These are phyloP conservation scores for Alviniconcha marisindica DNA, from an alignment of 1,140 invertebrate genomes.

Conservation along the genomic window DNA sequence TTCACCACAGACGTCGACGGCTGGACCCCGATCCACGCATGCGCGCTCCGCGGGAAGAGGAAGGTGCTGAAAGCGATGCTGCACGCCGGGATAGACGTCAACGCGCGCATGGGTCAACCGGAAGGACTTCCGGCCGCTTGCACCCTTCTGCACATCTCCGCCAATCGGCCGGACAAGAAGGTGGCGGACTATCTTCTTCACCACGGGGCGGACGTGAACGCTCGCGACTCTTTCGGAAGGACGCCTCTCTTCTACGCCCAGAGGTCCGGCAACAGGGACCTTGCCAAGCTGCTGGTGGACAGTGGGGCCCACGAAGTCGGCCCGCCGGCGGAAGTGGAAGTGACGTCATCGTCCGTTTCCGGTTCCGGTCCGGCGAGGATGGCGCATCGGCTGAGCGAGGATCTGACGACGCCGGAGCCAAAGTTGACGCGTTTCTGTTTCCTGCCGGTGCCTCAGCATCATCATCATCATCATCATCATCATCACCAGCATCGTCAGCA, in stretches of 20 bases:
- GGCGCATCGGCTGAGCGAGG: not conserved
- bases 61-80: constrained; percentile 63
- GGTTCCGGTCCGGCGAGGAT: not conserved
- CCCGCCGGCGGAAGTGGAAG: not conserved
- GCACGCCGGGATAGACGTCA: constrained; percentile 58
- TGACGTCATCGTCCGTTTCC: not conserved
- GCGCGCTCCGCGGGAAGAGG: constrained; percentile 58
- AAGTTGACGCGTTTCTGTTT: constrained; percentile 20
- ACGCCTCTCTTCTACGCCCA: constrained; percentile 59
- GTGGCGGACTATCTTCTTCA: constrained; percentile 57
- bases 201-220: constrained; percentile 54
- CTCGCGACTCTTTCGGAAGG: constrained; percentile 52
- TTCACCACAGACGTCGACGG: constrained; percentile 60
- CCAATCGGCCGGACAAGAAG: constrained; percentile 56
- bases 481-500: constrained; percentile 20
- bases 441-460: constrained; percentile 9
- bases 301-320: constrained; percentile 47
- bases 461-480: constrained; percentile 26
- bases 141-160: constrained; percentile 59
- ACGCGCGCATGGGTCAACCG: constrained; percentile 62
- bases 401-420: constrained; percentile 12
- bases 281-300: constrained; percentile 49
- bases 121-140: constrained; percentile 59
- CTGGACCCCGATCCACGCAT: constrained; percentile 69
- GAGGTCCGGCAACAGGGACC: constrained; percentile 32